Evolutionary conservation across 2,797 vertebrate species (phyloP), one percentile per base, ranked within the genome.

Genomic region (Steatocranus sp.): DNA sequence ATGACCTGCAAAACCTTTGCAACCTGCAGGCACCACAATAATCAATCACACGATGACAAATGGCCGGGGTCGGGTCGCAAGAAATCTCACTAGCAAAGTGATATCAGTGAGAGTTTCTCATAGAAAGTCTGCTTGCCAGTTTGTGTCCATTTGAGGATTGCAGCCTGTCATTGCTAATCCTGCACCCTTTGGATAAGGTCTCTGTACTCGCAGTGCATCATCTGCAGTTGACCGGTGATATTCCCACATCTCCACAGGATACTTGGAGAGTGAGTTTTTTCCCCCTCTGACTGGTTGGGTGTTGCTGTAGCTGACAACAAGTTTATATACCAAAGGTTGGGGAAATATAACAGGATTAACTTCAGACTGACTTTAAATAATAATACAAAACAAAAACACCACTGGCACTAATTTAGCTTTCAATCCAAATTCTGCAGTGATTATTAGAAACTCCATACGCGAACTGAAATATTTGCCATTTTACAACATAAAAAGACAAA

Each of bases 11-110:
- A 58, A 76, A 82, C 85, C 25, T 89, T 89, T 91, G 82, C 85
- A 83, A 81, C 85, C 76, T 87, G 88, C 77, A 34, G 70, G 88
- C 86, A n/a, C 74, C 80, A 32, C 77, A 20, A 76, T 82, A 84
- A 94, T 93, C 88, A 91, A 92, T 94, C 92, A 93, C 84, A 1
- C 8, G 20, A 1, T 88, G 92, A 88, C 90, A 87, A 90, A 89
- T 81, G n/a, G 83, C 88, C 25, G 38, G 46, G 83, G 76, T 76
- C 56, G 32, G 76, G 88, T 91, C 83, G 23, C 70, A 2, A 79
- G 88, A 74, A 83, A 78, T 83, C 87, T 87, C 15, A 15, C 46
- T 30, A 82, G 93, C 81, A 94, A 94, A 46, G 73, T 84, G 93
- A 94, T 94, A 86, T 89, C 56, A 83, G 56, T 53, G 75, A 27